phyloP scores from a whole-genome alignment of 2,113 vertebrate genomes.

The Empidonax alnorum region DNA sequence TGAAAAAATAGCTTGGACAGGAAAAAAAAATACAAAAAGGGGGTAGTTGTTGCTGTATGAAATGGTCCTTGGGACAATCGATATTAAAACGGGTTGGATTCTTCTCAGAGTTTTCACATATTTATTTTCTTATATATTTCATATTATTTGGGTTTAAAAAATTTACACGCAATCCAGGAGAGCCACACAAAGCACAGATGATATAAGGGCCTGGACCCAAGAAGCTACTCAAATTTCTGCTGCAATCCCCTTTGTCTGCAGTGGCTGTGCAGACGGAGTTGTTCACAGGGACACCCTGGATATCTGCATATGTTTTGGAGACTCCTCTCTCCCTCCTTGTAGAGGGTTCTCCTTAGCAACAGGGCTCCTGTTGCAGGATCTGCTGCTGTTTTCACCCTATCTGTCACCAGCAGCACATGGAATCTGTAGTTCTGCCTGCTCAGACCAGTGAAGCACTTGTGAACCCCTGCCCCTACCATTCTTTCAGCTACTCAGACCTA shows the following conservation, averaged over 20 bases:
- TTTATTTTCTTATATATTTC: neutral
- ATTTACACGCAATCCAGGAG: neutral
- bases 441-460: neutral
- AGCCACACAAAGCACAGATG: neutral
- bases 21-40: neutral
- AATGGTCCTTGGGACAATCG: neutral
- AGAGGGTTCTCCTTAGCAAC: conserved; percentile 17
- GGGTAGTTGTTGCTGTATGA: neutral
- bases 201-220: neutral
- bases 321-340: neutral
- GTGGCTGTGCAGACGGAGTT: neutral
- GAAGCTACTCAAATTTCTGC: neutral
- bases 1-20: neutral
- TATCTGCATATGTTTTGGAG: neutral
- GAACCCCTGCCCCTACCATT: neutral
- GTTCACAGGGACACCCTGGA: neutral
- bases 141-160: neutral
- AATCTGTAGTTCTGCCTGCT: neutral
- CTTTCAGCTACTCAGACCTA: neutral
- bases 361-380: neutral
- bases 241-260: neutral
- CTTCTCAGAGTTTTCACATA: neutral
- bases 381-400: neutral
- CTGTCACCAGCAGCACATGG: neutral
- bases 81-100: neutral